A percentile compares a stretch with the other conserved stretches of the same genome.
phyloP scores from a whole-genome alignment of 2,797 vertebrate genomes.

The Clarias pachynema region DNA sequence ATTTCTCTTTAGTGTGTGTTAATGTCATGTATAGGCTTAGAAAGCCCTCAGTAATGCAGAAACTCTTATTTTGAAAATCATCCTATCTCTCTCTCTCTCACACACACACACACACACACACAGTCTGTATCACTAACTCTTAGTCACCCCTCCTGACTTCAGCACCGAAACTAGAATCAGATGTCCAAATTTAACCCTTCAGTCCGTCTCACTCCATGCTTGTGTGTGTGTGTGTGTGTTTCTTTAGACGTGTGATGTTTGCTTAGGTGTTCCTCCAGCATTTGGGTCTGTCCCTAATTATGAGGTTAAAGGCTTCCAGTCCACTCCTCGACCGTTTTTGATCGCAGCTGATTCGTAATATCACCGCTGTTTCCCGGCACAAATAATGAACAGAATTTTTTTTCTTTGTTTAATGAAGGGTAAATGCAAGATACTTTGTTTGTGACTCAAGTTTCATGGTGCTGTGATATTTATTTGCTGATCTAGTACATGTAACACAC shows the following conservation, averaged over 20 bases:
- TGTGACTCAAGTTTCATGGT: neutral
- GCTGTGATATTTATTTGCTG: too few species aligned
- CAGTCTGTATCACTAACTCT: neutral
- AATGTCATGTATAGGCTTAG: neutral
- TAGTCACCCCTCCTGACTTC: slow-evolving; percentile 34
- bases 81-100: neutral
- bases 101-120: neutral
- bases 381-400: neutral
- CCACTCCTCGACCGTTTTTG: slow-evolving; percentile 12
- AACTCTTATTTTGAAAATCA: slow-evolving; percentile 54
- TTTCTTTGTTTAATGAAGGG: too few species aligned
- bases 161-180: slow-evolving; percentile 54
- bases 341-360: neutral
- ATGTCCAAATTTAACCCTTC: slow-evolving; percentile 56
- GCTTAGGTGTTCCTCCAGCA: slow-evolving; percentile 51
- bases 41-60: neutral
- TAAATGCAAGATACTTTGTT: neutral
- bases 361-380: neutral
- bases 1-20: neutral
- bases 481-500: too few species aligned
- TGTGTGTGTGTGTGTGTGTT: slow-evolving; percentile 29
- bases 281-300: slow-evolving; percentile 54
- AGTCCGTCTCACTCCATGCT: slow-evolving; percentile 11
- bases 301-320: slow-evolving; percentile 27
- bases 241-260: slow-evolving; percentile 46